Evolutionary conservation across 1,140 invertebrate genomes (phyloP).

Genomic region (Caenorhabditis brenneri): DNA sequence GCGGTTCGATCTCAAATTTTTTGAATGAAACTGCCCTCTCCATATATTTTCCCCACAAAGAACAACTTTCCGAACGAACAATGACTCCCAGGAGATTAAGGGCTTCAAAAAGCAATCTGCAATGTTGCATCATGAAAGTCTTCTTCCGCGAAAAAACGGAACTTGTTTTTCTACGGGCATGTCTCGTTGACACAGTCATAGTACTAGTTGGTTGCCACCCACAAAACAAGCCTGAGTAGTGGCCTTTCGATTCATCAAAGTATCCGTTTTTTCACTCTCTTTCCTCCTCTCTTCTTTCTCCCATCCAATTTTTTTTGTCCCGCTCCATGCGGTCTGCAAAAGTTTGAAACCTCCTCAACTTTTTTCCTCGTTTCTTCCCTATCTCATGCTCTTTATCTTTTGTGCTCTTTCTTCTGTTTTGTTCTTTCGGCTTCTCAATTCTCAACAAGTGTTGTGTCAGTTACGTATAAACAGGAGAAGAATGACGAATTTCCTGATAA

Average conservation of each 20-base stretch:
- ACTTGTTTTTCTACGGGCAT: background rate
- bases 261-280: constrained; percentile 17
- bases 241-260: constrained; percentile 11
- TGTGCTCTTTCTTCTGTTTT: background rate
- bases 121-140: background rate
- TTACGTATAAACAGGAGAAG: background rate
- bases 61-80: background rate
- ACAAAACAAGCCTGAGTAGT: constrained; percentile 1
- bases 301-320: background rate
- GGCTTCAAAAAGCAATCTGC: background rate
- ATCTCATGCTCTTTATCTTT: constrained; percentile 7
- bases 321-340: constrained; percentile 11
- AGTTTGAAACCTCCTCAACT: background rate
- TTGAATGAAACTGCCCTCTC: too few relatives aligned
- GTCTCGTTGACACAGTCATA: background rate
- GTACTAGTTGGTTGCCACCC: constrained; percentile 26
- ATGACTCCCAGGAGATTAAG: background rate
- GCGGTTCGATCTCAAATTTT: too few relatives aligned
- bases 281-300: background rate
- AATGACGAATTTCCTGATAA: background rate
- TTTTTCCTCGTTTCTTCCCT: constrained; percentile 16
- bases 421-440: background rate
- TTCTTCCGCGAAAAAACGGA: constrained; percentile 5
- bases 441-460: background rate
- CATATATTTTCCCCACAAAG: background rate